Base-by-base conservation (phyloP, 2,113 vertebrate species). In the Psettodes erumei region DNA sequence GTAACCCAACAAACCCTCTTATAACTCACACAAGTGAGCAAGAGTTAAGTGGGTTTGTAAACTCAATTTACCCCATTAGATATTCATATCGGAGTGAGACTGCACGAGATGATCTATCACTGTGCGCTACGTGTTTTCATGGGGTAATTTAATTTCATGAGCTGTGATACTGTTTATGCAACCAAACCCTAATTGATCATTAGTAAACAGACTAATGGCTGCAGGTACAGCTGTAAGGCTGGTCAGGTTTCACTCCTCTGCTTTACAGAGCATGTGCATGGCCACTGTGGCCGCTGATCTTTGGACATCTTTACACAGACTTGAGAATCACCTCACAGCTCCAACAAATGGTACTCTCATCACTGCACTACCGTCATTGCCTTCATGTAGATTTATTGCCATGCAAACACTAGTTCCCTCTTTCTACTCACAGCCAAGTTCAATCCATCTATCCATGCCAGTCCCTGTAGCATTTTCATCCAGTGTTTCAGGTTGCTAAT, bases 321-420 rank as follows among this genome's bases (percentile, higher is more conserved):
- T 60, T 30, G 25, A 79, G 66, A 77, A 83, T 76, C 82, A 68
- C 66, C 83, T 84, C 43, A 21, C 74, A 73, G 62, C 83, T 50
- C 75, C 51, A 67, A 75, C 86, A 90, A 91, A 90, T 77, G 73
- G 82, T 61, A 51, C 79, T 84, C 84, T 92, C 90, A 86, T 90
- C 86, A 88, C 75, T 64, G 67, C 67, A 16, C 82, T 43, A 75
- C 65, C 75, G 86, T 89, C 83, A 84, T 89, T 79, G 71, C 83
- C 82, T 77, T 83, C 86, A 79, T 80, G 84, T 77, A 89, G 86
- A 93, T 91, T 90, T 89, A 90, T 90, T 79, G 64, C 85, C 62
- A 62, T 47, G 53, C 88, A 79, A 91, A 86, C 63, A 53, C 79
- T 40, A 8, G 27, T 75, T 85, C 65, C 73, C 77, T 74, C 19